Conservation (phyloP, 1,140 invertebrate species). For the Drosophila erecta region DNA sequence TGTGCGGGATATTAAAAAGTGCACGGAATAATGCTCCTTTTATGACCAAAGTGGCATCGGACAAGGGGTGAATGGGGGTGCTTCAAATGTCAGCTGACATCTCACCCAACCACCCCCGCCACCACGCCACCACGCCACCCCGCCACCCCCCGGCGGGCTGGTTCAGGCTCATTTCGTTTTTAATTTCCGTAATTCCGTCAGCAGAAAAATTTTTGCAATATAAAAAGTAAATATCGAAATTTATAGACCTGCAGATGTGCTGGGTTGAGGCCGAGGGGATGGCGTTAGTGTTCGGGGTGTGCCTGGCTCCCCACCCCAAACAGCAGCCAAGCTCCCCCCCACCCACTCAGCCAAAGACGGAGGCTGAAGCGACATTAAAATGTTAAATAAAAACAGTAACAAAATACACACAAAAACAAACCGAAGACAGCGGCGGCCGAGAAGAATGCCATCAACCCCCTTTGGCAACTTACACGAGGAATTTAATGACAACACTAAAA, state of each 20-base stretch:
- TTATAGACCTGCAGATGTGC: constrained; percentile 84
- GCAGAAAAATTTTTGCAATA: constrained; percentile 85
- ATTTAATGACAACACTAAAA: constrained; percentile 85
- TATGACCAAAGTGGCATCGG: constrained; percentile 76
- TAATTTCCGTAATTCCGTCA: constrained; percentile 85
- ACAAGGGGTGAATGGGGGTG: constrained; percentile 15
- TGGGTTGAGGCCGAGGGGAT: neutral
- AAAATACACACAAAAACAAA: constrained; percentile 72
- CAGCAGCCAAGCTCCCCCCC: too few species aligned
- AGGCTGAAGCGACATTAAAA: constrained; percentile 77
- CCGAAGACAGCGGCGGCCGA: constrained; percentile 40
- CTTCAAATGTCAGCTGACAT: constrained; percentile 56
- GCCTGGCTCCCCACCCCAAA: neutral
- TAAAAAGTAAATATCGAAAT: constrained; percentile 85
- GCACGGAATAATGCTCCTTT: constrained; percentile 79
- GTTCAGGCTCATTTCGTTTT: constrained; percentile 83
- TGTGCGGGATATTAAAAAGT: constrained; percentile 84
- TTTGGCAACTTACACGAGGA: constrained; percentile 82
- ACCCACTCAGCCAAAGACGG: neutral
- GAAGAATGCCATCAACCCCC: constrained; percentile 20
- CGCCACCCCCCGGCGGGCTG: constrained; percentile 11
- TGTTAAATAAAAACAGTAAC: constrained; percentile 83
- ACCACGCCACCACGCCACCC: too few species aligned
- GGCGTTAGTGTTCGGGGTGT: constrained; percentile 43
- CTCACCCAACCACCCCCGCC: neutral